Base-by-base conservation (phyloP, 2,797 vertebrate species). In the Pangasius mekongensis region DNA sequence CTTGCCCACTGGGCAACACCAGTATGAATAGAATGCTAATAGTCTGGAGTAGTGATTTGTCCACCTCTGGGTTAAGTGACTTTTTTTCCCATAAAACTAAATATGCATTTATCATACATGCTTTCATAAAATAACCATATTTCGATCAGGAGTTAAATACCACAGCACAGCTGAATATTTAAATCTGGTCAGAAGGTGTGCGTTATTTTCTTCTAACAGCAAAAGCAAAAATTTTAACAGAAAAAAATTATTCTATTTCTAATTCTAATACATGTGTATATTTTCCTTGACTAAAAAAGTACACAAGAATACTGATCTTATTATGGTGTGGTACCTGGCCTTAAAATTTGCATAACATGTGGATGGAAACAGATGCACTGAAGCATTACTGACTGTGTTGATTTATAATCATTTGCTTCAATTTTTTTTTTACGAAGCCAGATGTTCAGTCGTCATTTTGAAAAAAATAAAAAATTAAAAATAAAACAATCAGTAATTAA, bases 391-490 rank as follows among this genome's bases (percentile, higher is more conserved):
- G 81, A 16, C 39, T 43, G 22, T 8, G 36, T 82, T 83, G 80
- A n/a, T 83, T 83, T 43, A 64, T 83, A 64, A 64, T 62, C 1
- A 13, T 33, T 73, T 60, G 73, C 62, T 81, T 33, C 27, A 5
- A 43, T 36, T 87, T 71, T 69, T 60, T 39, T n/a, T n/a, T n/a
- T n/a, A n/a, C n/a, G 64, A 58, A 64, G 58, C 18, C 74, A 86
- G 74, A 86, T 86, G 62, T 86, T 67, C 22, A 20, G n/a, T 24
- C 5, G 39, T 33, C n/a, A 62, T 83, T 71, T 54, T 66, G 56
- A 52, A 69, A 56, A 67, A 43, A 56, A 56, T n/a, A 30, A 2
- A 43, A 0, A 30, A 78, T n/a, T n/a, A 54, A 30, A 27, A 64
- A 24, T 43, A 71, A 58, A 20, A 1, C 0, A 20, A 58, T 18